Evolutionary conservation across 2,888 invertebrate species (phyloP).

Genomic region (Gandaritis pyraliata): DNA sequence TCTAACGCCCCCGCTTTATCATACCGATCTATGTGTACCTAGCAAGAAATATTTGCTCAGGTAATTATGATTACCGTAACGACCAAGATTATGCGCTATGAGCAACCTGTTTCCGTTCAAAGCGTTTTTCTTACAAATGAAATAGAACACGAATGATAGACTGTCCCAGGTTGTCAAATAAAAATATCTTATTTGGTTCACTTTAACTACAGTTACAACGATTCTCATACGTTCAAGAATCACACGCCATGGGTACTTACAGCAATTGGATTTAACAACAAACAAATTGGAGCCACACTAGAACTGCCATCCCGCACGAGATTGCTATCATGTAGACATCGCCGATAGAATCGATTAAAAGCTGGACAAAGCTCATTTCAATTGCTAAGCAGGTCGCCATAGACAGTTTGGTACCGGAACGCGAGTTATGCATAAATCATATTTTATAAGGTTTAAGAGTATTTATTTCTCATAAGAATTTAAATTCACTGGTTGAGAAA

Average conservation of each 20-base stretch:
- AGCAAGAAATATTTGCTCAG: slow-evolving; percentile 3
- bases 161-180: too few relatives aligned
- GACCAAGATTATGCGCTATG: too few relatives aligned
- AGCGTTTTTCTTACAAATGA: too few relatives aligned
- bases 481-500: too few relatives aligned
- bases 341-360: slow-evolving; percentile 43
- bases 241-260: not conserved
- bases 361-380: slow-evolving; percentile 47
- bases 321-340: slow-evolving; percentile 41
- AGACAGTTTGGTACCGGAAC: slow-evolving; percentile 2
- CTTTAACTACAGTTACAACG: too few relatives aligned
- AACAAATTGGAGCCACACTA: slow-evolving; percentile 13
- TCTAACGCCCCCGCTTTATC: slow-evolving; percentile 4
- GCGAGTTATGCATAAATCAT: not conserved
- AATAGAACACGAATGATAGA: too few relatives aligned
- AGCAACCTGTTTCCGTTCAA: too few relatives aligned
- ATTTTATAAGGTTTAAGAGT: too few relatives aligned
- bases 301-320: slow-evolving; percentile 32
- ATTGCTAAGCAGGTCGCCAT: slow-evolving; percentile 45
- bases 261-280: slow-evolving; percentile 1
- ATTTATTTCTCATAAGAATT: too few relatives aligned
- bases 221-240: too few relatives aligned
- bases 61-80: not conserved
- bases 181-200: too few relatives aligned
- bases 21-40: slow-evolving; percentile 2